These are phyloP conservation scores for Polydrusus cervinus DNA, from an alignment of 2,888 invertebrate genomes.

Conservation along the genomic window DNA sequence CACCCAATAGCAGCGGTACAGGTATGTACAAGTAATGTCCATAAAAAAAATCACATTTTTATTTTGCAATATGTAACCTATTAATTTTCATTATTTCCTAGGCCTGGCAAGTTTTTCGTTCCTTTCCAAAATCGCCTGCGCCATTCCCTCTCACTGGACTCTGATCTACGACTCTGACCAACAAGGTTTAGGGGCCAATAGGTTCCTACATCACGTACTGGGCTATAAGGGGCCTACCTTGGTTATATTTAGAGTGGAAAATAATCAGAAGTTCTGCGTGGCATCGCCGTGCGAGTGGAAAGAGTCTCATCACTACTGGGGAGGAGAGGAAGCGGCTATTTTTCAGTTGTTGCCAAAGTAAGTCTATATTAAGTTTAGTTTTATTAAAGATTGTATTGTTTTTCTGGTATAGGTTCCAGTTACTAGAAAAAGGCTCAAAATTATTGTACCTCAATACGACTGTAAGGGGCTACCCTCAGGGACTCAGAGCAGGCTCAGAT, in stretches of 20 bases:
- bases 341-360: conserved; percentile 85
- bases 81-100: no score
- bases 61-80: no score
- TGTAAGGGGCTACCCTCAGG: conserved; percentile 89
- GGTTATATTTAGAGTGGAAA: conserved; percentile 75
- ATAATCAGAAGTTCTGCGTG: conserved; percentile 82
- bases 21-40: no score
- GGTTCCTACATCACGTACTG: conserved; percentile 89
- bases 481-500: conserved; percentile 87
- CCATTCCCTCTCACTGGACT: conserved; percentile 88
- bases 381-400: no score
- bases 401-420: conserved; percentile 71
- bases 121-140: conserved; percentile 78
- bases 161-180: conserved; percentile 88
- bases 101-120: conserved; percentile 70
- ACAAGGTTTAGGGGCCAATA: conserved; percentile 91
- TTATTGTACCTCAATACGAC: conserved; percentile 88
- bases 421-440: conserved; percentile 80
- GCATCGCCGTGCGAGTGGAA: conserved; percentile 89
- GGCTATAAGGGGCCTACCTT: conserved; percentile 83
- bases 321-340: conserved; percentile 84
- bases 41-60: no score
- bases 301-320: conserved; percentile 89
- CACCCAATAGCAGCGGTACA: conserved; percentile 68
- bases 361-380: conserved; percentile 59